Base-by-base conservation (phyloP, 2,113 vertebrate genomes). In the Campylomormyrus tamandua region DNA sequence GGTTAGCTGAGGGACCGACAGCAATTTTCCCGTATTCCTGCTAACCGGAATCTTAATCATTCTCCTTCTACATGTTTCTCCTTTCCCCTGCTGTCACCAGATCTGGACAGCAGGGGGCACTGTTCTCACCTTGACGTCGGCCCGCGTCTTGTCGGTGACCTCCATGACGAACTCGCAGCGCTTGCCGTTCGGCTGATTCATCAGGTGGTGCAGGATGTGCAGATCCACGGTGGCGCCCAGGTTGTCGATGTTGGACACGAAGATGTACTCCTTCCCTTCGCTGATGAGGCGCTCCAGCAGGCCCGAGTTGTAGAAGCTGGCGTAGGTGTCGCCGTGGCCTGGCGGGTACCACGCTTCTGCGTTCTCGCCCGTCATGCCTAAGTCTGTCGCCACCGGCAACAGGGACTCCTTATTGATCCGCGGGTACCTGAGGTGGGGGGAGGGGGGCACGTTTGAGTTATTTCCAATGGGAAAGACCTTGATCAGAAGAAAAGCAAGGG, bases 191-290 rank as follows among this genome's bases (percentile, higher is more conserved):
- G 97, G 97, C 74, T 97, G 96, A 92, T 96, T 97, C 95, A 97
- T 96, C 46, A 98, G 96, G 89, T 97, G 97, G 92, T 97, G 97
- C 90, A 98, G 96, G 93, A 98, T 97, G 92, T 97, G 95, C 91
- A 98, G 96, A 94, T 98, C 97, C 91, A 98, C 97, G 1, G 97
- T 98, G 91, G 97, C 97, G 24, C 97, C 97, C 93, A 98, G 95
- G 93, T 98, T 98, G 93, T 98, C 97, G 90, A 98, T 98, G 91
- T 98, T 98, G 91, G 97, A 98, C 90, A 98, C 97, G 93, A 98
- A 98, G 93, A 98, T 97, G 90, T 98, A 98, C 86, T 98, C 97
- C 93, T 97, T 98, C 85, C 97, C 97, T 91, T 98, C 96, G 84
- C 86, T 93, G 0, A 98, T 96, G 27, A 98, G 95, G 89, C 93